Base-by-base conservation (phyloP, 2,888 invertebrate genomes). In the Rotaria magnacalcarata region DNA sequence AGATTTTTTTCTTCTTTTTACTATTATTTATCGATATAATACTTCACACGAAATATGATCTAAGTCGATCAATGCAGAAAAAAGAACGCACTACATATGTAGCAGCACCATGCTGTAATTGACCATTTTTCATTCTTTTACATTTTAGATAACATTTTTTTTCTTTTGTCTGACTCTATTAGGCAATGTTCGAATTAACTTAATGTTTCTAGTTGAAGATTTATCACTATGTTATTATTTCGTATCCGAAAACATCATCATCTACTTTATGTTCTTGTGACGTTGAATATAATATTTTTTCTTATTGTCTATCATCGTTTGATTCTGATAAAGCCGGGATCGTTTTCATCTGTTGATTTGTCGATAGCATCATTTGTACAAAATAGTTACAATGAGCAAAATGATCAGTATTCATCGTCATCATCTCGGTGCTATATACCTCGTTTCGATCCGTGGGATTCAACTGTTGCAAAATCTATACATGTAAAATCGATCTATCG, bases 371-470 rank as follows among this genome's bases (percentile, higher is more conserved):
- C 67, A 34, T 67, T 67, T 34, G 34, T 34, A 6, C 34, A 67
- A 2, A 41, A 67, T 67, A 27, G 7, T 67, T 34, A 34, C 5
- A 34, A 67, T 19, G 34, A 19, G 16, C 16, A 67, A 16, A 16
- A 34, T 67, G 67, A 67, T 7, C 19, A 34, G 10, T 67, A 67
- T 67, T 16, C 14, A 67, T 34, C 34, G 16, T 67, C 27, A 41
- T 80, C 80, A 47, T 41, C 84, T 7, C n/a, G 14, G 41, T 86
- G 86, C 43, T 84, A 67, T 54, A 67, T 84, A 60, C 54, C 60
- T 74, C 50, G 52, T 24, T 52, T 86, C 10, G 58, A 86, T n/a
- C 60, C 56, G 54, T 86, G 86, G 86, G 86, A 86, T 84, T 74
- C 60, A 52, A 84, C 34, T 50, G 43, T 86, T 7, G 84, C 67